phyloP scores from a whole-genome alignment of 2,113 vertebrate genomes.

The Isurus oxyrinchus region DNA sequence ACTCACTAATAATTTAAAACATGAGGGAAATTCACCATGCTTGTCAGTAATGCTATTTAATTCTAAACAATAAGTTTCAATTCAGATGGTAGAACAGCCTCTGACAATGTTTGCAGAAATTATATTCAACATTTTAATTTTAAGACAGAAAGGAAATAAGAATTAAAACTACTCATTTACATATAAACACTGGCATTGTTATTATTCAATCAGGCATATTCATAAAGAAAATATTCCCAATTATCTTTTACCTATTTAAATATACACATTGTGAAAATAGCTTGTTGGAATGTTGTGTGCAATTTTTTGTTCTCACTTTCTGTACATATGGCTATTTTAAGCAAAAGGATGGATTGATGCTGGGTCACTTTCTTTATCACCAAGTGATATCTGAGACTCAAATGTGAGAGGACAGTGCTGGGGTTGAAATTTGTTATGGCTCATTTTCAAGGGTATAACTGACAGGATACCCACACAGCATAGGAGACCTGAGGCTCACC shows the following conservation, averaged over 20 bases:
- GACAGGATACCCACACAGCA: background rate
- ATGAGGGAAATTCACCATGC: background rate
- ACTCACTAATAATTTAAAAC: background rate
- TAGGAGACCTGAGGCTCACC: too few relatives aligned
- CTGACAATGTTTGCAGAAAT: background rate
- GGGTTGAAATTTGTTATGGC: background rate
- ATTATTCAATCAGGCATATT: conserved; percentile 5
- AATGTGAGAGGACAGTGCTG: background rate
- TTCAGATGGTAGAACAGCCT: background rate
- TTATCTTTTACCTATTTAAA: background rate
- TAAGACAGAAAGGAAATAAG: background rate
- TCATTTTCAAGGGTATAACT: background rate
- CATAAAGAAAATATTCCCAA: background rate
- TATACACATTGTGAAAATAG: conserved; percentile 12
- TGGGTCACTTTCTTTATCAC: background rate
- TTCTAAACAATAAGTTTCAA: background rate
- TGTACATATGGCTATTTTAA: background rate
- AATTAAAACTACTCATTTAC: background rate
- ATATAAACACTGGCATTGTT: background rate
- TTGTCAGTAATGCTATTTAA: background rate
- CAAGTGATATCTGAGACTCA: background rate
- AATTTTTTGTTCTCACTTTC: background rate
- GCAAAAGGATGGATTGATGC: background rate
- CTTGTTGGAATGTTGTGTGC: background rate
- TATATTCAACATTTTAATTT: background rate